phyloP scores from a whole-genome alignment of 2,113 vertebrate species.

The Leiothrix lutea region DNA sequence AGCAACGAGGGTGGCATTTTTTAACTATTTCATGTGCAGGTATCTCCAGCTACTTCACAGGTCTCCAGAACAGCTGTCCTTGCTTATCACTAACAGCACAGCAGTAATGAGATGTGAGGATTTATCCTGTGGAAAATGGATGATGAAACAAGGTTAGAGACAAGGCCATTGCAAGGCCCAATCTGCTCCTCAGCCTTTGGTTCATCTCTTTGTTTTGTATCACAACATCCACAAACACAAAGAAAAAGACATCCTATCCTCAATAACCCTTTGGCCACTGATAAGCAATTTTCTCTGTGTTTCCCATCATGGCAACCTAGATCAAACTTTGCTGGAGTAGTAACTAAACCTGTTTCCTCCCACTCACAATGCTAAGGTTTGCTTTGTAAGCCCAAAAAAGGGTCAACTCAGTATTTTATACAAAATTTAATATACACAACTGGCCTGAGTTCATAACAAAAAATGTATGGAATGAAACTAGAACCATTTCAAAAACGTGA shows the following conservation, averaged over 20 bases:
- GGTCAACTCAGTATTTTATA: neutral
- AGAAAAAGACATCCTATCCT: neutral
- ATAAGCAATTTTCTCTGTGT: neutral
- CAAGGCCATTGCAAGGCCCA: neutral
- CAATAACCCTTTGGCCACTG: neutral
- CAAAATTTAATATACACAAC: neutral
- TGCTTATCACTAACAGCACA: neutral
- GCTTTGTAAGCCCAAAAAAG: neutral
- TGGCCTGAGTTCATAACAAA: neutral
- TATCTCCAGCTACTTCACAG: neutral
- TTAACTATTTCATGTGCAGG: accelerated
- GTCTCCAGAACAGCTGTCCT: neutral
- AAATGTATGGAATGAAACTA: conserved; percentile 30
- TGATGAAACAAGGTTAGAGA: neutral
- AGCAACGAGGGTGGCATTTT: neutral
- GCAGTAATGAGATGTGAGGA: neutral
- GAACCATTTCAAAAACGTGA: neutral
- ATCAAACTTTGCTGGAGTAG: neutral
- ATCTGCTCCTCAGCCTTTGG: neutral
- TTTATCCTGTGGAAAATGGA: neutral
- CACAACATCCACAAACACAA: neutral
- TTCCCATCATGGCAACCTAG: neutral
- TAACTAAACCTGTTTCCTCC: neutral
- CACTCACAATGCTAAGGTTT: neutral
- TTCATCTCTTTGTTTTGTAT: neutral